Evolutionary conservation across 2,888 invertebrate genomes (phyloP).

Genomic region (Cephus runcator): DNA sequence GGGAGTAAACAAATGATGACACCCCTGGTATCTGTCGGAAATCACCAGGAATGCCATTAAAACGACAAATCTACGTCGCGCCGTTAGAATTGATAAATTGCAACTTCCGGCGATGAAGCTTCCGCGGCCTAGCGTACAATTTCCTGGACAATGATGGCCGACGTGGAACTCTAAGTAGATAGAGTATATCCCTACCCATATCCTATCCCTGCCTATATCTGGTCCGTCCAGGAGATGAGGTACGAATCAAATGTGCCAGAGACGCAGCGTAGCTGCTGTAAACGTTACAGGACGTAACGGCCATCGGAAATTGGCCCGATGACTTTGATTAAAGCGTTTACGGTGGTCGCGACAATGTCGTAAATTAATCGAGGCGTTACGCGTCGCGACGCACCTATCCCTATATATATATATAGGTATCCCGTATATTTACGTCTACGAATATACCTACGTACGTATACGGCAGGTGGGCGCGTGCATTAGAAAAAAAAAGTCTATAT

Average conservation of each 20-base stretch:
- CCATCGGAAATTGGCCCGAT: slow-evolving; percentile 65
- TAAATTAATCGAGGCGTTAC: slow-evolving; percentile 60
- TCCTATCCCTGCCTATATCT: background rate
- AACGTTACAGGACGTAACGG: slow-evolving; percentile 42
- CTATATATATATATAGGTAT: background rate
- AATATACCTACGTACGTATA: too few relatives aligned
- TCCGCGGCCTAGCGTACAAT: slow-evolving; percentile 60
- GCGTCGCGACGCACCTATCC: slow-evolving; percentile 11
- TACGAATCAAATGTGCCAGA: background rate
- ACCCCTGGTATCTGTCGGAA: background rate
- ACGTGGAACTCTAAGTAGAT: slow-evolving; percentile 21
- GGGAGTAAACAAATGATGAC: background rate
- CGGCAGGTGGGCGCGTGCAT: too few relatives aligned
- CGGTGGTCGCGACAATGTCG: slow-evolving; percentile 51
- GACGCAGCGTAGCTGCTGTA: slow-evolving; percentile 13
- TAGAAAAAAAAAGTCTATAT: too few relatives aligned
- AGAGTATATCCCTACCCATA: too few relatives aligned
- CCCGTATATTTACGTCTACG: background rate
- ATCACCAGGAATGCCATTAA: background rate
- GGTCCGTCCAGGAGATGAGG: background rate
- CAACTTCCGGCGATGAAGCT: slow-evolving; percentile 59
- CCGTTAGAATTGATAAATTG: slow-evolving; percentile 61
- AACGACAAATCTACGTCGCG: background rate
- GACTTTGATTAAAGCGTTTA: slow-evolving; percentile 66
- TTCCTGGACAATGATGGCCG: slow-evolving; percentile 55